These are phyloP conservation scores for Calosoma granatense DNA, from an alignment of 1,140 invertebrate genomes.

Conservation along the genomic window DNA sequence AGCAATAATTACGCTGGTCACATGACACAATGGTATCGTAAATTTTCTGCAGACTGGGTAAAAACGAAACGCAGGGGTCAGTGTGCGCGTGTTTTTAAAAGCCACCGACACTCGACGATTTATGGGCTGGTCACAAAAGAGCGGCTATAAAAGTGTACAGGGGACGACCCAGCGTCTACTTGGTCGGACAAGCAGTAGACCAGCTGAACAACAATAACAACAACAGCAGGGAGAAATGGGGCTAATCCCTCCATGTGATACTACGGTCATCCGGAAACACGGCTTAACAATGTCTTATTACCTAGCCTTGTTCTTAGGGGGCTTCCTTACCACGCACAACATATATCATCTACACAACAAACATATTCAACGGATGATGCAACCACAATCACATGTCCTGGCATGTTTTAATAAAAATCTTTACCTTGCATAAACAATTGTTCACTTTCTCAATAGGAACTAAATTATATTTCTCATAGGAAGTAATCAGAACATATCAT, in stretches of 20 bases:
- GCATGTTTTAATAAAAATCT: no score
- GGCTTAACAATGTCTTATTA: neutral
- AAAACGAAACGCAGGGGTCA: neutral
- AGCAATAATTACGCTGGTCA: neutral
- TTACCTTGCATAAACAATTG: no score
- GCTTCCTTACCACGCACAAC: no score
- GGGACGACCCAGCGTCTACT: neutral
- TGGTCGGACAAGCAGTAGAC: neutral
- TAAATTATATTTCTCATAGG: no score
- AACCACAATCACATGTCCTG: no score
- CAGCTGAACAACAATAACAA: neutral
- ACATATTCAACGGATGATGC: no score
- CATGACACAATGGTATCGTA: slow-evolving; percentile 1
- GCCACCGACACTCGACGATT: neutral
- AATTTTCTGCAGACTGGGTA: neutral
- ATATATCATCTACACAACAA: no score
- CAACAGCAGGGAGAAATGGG: no score
- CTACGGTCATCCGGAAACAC: neutral
- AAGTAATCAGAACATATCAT: no score
- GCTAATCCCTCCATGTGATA: neutral
- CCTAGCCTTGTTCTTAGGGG: no score
- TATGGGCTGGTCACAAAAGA: neutral
- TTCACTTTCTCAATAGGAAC: no score
- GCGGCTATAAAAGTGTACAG: neutral
- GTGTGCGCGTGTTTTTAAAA: neutral